phyloP scores from a whole-genome alignment of 2,113 vertebrate species.

The Oryzias woworae region DNA sequence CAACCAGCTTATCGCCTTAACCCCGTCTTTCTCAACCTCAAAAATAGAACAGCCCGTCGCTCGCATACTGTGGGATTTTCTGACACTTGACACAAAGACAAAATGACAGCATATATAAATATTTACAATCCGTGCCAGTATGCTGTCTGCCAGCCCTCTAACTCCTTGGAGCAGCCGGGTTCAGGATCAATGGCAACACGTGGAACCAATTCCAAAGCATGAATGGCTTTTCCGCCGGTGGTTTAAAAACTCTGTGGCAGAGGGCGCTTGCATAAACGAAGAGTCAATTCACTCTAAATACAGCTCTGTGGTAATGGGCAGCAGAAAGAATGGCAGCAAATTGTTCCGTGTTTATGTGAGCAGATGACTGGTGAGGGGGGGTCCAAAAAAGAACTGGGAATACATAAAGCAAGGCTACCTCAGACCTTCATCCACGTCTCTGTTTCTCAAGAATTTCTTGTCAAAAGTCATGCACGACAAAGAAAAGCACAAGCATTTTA shows the following conservation, averaged over 20 bases:
- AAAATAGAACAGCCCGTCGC: constrained; percentile 61
- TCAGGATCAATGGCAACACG: constrained; percentile 51
- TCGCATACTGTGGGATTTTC: constrained; percentile 52
- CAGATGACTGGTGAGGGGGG: constrained; percentile 15
- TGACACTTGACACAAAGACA: constrained; percentile 56
- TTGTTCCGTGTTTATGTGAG: constrained; percentile 36
- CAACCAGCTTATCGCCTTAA: constrained; percentile 55
- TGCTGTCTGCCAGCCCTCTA: constrained; percentile 37
- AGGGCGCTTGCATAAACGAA: constrained; percentile 30
- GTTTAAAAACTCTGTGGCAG: constrained; percentile 51
- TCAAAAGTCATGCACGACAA: constrained; percentile 41
- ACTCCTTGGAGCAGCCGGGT: constrained; percentile 25
- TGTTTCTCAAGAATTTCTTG: constrained; percentile 8
- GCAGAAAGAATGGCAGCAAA: constrained; percentile 36
- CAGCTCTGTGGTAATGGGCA: constrained; percentile 34
- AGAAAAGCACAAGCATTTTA: constrained; percentile 31
- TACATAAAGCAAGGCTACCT: constrained; percentile 20
- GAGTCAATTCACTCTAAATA: constrained; percentile 47
- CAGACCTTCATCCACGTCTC: constrained; percentile 3
- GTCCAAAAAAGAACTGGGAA: constrained; percentile 39
- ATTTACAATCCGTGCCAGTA: constrained; percentile 60
- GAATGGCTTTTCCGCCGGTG: constrained; percentile 46
- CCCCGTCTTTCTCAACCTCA: constrained; percentile 42
- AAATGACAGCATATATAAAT: constrained; percentile 69
- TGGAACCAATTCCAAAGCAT: constrained; percentile 60